phyloP scores from a whole-genome alignment of 2,113 vertebrate species.

The Scophthalmus maximus region DNA sequence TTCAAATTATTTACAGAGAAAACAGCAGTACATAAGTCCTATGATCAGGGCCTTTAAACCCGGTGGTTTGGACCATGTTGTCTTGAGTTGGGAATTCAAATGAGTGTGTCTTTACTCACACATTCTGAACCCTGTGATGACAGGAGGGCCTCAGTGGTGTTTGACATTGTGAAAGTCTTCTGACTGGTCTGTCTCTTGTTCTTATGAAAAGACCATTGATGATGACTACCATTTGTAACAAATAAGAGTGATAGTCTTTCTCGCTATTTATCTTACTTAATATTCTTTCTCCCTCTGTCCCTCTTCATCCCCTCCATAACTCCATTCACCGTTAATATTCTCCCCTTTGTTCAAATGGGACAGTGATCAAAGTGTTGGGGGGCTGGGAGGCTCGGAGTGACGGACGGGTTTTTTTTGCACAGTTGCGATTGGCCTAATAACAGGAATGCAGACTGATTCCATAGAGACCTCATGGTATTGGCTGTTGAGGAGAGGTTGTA shows the following conservation, averaged over 20 bases:
- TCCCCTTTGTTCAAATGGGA: slow-evolving; percentile 71
- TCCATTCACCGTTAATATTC: slow-evolving; percentile 76
- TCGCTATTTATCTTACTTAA: slow-evolving; percentile 1
- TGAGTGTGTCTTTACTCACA: no score
- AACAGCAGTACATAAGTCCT: no score
- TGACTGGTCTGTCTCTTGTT: background rate
- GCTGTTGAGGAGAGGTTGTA: slow-evolving; percentile 25
- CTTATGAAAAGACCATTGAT: background rate
- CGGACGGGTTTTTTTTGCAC: slow-evolving; percentile 27
- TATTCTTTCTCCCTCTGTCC: slow-evolving; percentile 9
- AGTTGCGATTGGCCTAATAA: slow-evolving; percentile 51
- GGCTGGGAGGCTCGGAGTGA: slow-evolving; percentile 49
- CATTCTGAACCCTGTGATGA: no score
- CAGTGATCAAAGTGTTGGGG: slow-evolving; percentile 76
- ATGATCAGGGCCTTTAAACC: no score
- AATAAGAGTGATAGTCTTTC: background rate
- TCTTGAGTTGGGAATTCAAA: no score
- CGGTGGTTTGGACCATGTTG: no score
- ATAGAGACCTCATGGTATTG: slow-evolving; percentile 55
- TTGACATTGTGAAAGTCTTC: background rate
- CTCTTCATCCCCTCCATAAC: slow-evolving; percentile 39
- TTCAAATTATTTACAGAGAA: no score
- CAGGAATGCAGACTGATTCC: slow-evolving; percentile 78
- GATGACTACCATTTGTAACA: background rate
- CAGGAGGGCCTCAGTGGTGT: no score